These are phyloP conservation scores for Drosophila dunni DNA, from an alignment of 1,140 invertebrate species.

Conservation along the genomic window DNA sequence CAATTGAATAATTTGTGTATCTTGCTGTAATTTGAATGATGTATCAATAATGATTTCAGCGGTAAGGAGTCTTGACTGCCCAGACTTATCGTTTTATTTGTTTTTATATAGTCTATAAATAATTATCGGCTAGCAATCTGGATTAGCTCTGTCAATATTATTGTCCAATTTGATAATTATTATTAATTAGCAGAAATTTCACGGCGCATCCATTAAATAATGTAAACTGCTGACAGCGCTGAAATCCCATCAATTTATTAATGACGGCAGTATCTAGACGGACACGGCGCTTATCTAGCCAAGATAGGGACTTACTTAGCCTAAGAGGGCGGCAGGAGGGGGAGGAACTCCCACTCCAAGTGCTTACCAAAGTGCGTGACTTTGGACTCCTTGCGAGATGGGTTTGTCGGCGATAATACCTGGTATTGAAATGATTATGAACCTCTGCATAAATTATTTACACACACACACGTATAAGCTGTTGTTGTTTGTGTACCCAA, in stretches of 20 bases:
- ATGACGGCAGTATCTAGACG: conserved; percentile 10
- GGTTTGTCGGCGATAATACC: neutral
- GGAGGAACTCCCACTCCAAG: no score
- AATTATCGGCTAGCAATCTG: conserved; percentile 30
- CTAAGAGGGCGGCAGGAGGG: no score
- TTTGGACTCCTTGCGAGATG: neutral
- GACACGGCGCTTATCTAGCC: conserved; percentile 6
- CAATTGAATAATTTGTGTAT: conserved; percentile 29
- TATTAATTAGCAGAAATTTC: conserved; percentile 35
- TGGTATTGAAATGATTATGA: conserved; percentile 6
- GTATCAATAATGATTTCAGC: neutral
- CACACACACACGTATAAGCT: no score
- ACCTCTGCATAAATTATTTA: neutral
- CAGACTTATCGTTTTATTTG: neutral
- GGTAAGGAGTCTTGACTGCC: neutral
- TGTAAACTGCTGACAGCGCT: conserved; percentile 4
- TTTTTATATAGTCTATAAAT: conserved; percentile 23
- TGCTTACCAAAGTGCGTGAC: conserved; percentile 17
- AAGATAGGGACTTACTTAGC: no score
- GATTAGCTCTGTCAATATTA: conserved; percentile 37
- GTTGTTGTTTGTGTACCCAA: neutral
- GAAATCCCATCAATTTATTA: conserved; percentile 40
- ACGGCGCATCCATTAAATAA: conserved; percentile 16
- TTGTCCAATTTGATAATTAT: conserved; percentile 45
- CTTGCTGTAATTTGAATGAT: conserved; percentile 1